Conservation (phyloP, 2,113 vertebrate genomes). For the Oxyura jamaicensis region DNA sequence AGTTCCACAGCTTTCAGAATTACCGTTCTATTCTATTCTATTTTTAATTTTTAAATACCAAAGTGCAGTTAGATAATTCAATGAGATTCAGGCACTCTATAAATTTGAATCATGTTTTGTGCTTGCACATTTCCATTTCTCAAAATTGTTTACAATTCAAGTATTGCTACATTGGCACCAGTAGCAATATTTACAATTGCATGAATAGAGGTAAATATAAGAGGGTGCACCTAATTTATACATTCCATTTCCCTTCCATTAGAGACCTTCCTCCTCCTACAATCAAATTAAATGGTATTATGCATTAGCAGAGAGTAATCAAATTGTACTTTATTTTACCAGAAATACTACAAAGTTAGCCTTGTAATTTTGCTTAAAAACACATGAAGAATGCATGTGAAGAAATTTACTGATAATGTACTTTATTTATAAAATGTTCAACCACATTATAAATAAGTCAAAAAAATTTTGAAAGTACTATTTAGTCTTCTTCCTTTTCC, state of each 20-base stretch:
- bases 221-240: background rate
- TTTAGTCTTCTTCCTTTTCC: background rate
- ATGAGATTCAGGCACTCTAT: background rate
- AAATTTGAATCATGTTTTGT: background rate
- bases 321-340: conserved; percentile 37
- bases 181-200: background rate
- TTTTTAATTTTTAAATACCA: background rate
- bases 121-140: background rate
- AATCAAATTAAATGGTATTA: conserved; percentile 45
- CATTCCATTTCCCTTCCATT: conserved; percentile 30
- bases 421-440: background rate
- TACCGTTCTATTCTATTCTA: background rate
- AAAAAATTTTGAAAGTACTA: background rate
- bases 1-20: background rate
- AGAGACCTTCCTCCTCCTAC: conserved; percentile 10
- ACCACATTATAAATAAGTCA: background rate
- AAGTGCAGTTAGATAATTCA: background rate
- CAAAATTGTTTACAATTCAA: background rate
- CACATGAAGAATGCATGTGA: background rate
- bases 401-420: background rate
- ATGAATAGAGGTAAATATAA: background rate
- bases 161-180: background rate
- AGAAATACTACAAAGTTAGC: conserved; percentile 16
- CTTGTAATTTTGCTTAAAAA: conserved; percentile 34
- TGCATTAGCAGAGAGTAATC: conserved; percentile 27